Base-by-base conservation (phyloP, 2,888 invertebrate species). In the Calephelis perditalis region DNA sequence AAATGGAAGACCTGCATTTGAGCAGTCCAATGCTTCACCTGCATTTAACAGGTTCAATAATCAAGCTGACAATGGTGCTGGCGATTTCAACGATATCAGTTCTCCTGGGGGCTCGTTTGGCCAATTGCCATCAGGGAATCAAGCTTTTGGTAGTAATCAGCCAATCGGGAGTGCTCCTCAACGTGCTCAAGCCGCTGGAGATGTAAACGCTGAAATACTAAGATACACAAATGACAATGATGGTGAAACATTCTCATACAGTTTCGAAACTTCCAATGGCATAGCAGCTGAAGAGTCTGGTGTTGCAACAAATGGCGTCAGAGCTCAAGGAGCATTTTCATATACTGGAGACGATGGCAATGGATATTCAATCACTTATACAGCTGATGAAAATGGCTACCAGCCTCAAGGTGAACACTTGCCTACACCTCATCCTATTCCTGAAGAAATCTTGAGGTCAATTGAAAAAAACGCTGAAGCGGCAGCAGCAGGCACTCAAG, bases 271-370 rank as follows among this genome's bases (percentile, higher is more conserved):
- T 3, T 87, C 89, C 0, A 90, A 90, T 60, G 89, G 90, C 5
- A 89, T 90, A 65, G 75, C 84, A 62, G 88, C 86, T 73, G 89
- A 88, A 65, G 89, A 88, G 65, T 79, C 84, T 11, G 90, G 90
- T 59, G 79, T 82, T 0, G 89, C 89, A 40, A 84, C 85, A 0
- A 82, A 86, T 60, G 90, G 90, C 57, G 88, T 89, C 0, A 82
- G 77, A 52, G 89, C 88, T 55, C 84, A 90, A 63, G 90, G 90
- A 57, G 84, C 72, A 36, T 90, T 76, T 61, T 76, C 88, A 5
- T 90, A 89, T 65, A 86, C 83, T 58, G 86, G 84, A 66, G 90
- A 90, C 67, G 88, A 90, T 63, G 90, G 90, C 6, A 82, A 87
- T 68, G 64, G 71, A 44, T 87, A 84, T 71, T 78, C 80, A 44